Conservation (phyloP, 2,797 vertebrate species). For the Microchirus variegatus region DNA sequence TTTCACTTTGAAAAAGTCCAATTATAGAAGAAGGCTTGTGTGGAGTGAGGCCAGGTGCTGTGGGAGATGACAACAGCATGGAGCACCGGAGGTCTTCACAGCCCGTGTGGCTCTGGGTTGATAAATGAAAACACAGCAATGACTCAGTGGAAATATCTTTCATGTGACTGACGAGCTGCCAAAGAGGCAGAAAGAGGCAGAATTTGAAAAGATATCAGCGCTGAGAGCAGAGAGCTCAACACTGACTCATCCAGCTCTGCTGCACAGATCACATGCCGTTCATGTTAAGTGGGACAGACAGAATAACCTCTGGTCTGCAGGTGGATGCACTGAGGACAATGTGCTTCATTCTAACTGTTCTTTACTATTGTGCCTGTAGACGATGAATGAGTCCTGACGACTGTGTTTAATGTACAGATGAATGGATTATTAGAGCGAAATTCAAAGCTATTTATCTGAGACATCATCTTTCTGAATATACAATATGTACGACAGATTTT, state of each 20-base stretch:
- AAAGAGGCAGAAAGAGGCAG: constrained; percentile 63
- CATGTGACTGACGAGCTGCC: constrained; percentile 60
- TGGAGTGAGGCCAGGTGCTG: constrained; percentile 11
- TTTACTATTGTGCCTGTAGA: too few relatives aligned
- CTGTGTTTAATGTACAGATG: too few relatives aligned
- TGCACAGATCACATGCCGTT: constrained; percentile 50
- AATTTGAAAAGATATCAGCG: constrained; percentile 52
- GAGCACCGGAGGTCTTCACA: constrained; percentile 52
- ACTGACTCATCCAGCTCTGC: constrained; percentile 46
- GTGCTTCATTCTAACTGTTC: too few relatives aligned
- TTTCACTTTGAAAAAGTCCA: constrained; percentile 52
- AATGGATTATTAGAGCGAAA: too few relatives aligned
- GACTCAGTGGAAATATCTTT: constrained; percentile 82
- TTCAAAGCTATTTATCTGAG: too few relatives aligned
- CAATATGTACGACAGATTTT: too few relatives aligned
- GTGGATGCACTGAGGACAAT: constrained; percentile 7
- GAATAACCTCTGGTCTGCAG: constrained; percentile 31
- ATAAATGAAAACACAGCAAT: constrained; percentile 55
- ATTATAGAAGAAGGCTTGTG: constrained; percentile 53
- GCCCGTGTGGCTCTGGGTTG: constrained; percentile 25
- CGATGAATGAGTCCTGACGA: too few relatives aligned
- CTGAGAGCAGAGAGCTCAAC: constrained; percentile 26
- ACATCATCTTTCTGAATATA: too few relatives aligned
- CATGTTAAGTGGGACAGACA: constrained; percentile 50
- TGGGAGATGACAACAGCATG: constrained; percentile 37